Base-by-base conservation (phyloP, 2,888 invertebrate species). In the Catocala nupta region DNA sequence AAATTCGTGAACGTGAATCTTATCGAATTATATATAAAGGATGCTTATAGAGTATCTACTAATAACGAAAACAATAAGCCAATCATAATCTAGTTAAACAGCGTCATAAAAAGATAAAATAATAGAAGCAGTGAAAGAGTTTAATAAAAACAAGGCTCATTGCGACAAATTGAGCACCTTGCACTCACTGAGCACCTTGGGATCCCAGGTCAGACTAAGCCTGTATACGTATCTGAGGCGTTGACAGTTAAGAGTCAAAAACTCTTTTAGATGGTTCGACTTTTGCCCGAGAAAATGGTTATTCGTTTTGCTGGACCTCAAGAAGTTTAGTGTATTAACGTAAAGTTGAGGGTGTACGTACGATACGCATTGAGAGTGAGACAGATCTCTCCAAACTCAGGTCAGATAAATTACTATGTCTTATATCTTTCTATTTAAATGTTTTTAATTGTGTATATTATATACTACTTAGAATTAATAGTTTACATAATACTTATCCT, bases 11-110 rank as follows among this genome's bases (percentile, higher is more conserved):
- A 13, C 16, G 16, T 16, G 48, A 16, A 13, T 49, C 48, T 49
- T 8, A 49, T 7, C 11, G 48, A 49, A 6, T 13, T 5, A 6
- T 33, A 49, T 8, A 49, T 49, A 49, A 49, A 49, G 11, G 25
- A 48, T 48, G 48, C 25, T 16, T 48, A 49, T 49, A 49, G 48
- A 49, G 25, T 49, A 49, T 13, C n/a, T 25, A 49, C 33, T 0
- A 6, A 49, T 25, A 49, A 49, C 0, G 48, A 49, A 49, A 7
- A 13, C 16, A 49, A 25, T 9, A 49, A 49, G 16, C 48, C 48
- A 25, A 25, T 49, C 5, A 49, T 49, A 49, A 49, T 49, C 25
- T 33, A 49, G 48, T 25, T 49, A 16, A 49, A 49, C 48, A 49
- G 33, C 25, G 33, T 49, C 16, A 13, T 48, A 48, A 48, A 1